Base-by-base conservation (phyloP, 2,113 vertebrate genomes). In the Jacana jacana region DNA sequence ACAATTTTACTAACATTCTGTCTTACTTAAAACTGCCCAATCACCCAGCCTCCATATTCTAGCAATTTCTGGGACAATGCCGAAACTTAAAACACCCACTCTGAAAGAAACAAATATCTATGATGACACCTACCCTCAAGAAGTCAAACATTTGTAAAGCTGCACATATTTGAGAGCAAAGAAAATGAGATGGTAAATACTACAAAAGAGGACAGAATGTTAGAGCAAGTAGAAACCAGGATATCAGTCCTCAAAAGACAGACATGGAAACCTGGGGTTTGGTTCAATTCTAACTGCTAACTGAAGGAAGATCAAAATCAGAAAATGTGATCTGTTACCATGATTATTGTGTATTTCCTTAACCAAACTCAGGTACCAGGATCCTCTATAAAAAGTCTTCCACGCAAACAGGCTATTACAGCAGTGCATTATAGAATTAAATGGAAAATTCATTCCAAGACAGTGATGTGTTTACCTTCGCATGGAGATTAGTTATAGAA, bases 391-490 rank as follows among this genome's bases (percentile, higher is more conserved):
- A 94, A 28, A 94, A 94, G 73, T 76, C 64, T 88, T 75, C 88
- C 82, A 86, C 78, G 86, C 76, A 93, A 95, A 96, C 6, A 88
- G 76, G 70, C 81, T 94, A 94, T 94, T 93, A 83, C 5, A 33
- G 88, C 57, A 42, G 52, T 68, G 87, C 78, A 82, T 91, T 94
- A 71, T 81, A 77, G 49, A 95, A 91, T 87, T 95, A 95, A 97
- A 87, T 83, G 85, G 93, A 95, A 97, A 97, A 95, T 94, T 93
- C 70, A 69, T 57, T 91, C 48, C 73, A 82, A 91, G 93, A 96
- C 94, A 96, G 95, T 64, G 89, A 95, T 81, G 85, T 91, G 88
- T 87, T 97, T 91, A 94, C 96, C 94, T 98, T 95, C 95, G 86
- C 80, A 83, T 22, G 71, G 92, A 97, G 91, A 92, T 93, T 94